Base-by-base conservation (phyloP, 2,888 invertebrate species). In the Sminthurinus aureus region DNA sequence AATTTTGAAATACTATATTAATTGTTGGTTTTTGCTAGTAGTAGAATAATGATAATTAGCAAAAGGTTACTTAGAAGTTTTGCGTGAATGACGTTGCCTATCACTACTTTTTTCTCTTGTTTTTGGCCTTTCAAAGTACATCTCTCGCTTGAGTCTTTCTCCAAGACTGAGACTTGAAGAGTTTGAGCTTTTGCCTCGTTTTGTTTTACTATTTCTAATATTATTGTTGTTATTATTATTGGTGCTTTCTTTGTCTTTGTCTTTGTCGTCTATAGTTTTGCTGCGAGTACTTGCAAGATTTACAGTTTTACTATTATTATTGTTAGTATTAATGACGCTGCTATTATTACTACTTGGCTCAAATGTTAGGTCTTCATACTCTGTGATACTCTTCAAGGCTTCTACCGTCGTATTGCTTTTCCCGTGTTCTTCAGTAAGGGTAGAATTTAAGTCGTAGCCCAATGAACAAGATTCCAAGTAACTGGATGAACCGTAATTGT, bases 81-180 rank as follows among this genome's bases (percentile, higher is more conserved):
- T 50, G 0, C 18, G 26, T 2, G 74, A 24, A 11, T 26, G 11
- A 38, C 26, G 22, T 11, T 13, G 13, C 11, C 26, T 26, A 12
- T 74, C 64, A 12, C 24, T 1, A 0, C 22, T 78, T 38, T 79
- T n/a, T 20, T 69, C 22, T n/a, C n/a, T 69, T 2, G 69, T n/a
- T 20, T 20, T 69, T 15, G 22, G n/a, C 4, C 20, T 69, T 18
- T 78, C 78, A 78, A 64, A 78, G 18, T 78, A 78, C 78, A 78
- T 78, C 2, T 78, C 78, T 78, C 38, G n/a, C 26, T 78, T 78
- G 24, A 78, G 78, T 66, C 26, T 58, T 24, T 78, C 78, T 20
- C 64, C 78, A 1, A 79, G n/a, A 79, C 51, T 79, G 58, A 76
- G 76, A 22, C 18, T 76, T n/a, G 58, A 26, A 24, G 38, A 50